Conservation (phyloP, 1,140 invertebrate genomes). For the Nautilus pompilius region DNA sequence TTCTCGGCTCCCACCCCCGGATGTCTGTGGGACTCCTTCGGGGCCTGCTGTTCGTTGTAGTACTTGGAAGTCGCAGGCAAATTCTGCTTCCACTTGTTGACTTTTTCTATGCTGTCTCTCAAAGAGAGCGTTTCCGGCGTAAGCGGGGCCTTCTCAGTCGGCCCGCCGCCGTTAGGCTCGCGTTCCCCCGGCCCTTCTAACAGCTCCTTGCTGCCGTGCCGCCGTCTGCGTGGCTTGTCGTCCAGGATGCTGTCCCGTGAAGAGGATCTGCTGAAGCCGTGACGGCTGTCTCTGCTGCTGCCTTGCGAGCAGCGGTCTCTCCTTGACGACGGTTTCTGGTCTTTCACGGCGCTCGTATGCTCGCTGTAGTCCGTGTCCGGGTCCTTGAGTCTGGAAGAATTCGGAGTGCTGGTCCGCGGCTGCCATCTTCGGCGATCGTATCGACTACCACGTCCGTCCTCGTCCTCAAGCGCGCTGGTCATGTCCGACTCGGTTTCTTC, state of each 20-base stretch:
- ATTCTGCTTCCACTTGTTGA: constrained; percentile 43
- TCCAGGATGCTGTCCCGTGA: constrained; percentile 43
- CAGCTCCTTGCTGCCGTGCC: constrained; percentile 35
- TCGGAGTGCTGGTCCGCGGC: constrained; percentile 38
- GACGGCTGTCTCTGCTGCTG: constrained; percentile 12
- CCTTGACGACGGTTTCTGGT: constrained; percentile 8
- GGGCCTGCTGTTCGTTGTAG: constrained; percentile 12
- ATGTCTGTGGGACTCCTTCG: constrained; percentile 17
- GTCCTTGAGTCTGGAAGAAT: constrained; percentile 10
- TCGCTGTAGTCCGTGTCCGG: constrained; percentile 5
- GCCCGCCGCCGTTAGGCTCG: constrained; percentile 20
- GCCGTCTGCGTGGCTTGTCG: constrained; percentile 27
- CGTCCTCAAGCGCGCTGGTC: constrained; percentile 16
- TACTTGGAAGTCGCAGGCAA: constrained; percentile 26
- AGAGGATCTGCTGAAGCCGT: constrained; percentile 31
- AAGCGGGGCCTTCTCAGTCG: constrained; percentile 25
- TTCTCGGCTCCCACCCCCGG: constrained; percentile 17
- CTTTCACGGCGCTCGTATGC: constrained; percentile 8
- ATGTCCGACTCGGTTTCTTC: constrained; percentile 14
- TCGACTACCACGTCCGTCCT: constrained; percentile 17
- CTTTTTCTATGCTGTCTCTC: constrained; percentile 52
- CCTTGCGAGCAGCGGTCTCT: constrained; percentile 10
- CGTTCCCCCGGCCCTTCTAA: too few species aligned
- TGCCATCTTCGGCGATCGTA: constrained; percentile 10
- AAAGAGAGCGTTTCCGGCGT: constrained; percentile 47